Base-by-base conservation (phyloP, 2,113 vertebrate genomes). In the Uria aalge region DNA sequence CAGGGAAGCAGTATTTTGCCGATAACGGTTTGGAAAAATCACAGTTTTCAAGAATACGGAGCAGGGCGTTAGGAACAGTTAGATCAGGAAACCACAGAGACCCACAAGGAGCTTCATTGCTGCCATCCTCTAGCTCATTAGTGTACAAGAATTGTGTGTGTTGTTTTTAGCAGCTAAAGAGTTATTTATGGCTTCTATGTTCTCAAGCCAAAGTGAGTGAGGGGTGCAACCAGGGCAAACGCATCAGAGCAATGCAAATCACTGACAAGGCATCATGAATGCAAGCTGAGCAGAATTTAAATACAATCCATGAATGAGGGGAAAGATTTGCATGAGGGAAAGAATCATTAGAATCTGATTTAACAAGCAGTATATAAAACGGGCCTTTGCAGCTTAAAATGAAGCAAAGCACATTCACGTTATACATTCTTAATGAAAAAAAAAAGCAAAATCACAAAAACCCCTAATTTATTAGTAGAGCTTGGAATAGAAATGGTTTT, bases 301-400 rank as follows among this genome's bases (percentile, higher is more conserved):
- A 97, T 96, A 96, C 96, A 97, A 96, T 97, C 96, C 90, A 86
- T 97, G 96, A 97, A 97, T 97, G 96, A 97, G 95, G 96, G 92
- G 94, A 96, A 96, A 97, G 96, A 97, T 97, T 96, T 97, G 96
- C 96, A 96, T 97, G 92, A 96, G 59, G 96, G 52, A 95, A 96
- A 92, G 92, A 97, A 97, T 97, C 96, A 97, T 97, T 97, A 97
- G 96, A 97, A 97, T 96, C 96, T 97, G 96, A 97, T 96, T 97
- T 97, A 96, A 96, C 96, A 96, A 97, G 96, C 95, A 92, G 96
- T 86, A 94, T 87, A 92, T 93, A 95, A 97, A 97, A 97, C 78
- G 80, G 83, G 95, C 85, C 76, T 96, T 97, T 96, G 95, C 95
- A 94, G 94, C 94, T 96, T 91, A 95, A 96, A 95, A 96, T 84